These are phyloP conservation scores for Antitype chi DNA, from an alignment of 2,888 invertebrate species.

Conservation along the genomic window DNA sequence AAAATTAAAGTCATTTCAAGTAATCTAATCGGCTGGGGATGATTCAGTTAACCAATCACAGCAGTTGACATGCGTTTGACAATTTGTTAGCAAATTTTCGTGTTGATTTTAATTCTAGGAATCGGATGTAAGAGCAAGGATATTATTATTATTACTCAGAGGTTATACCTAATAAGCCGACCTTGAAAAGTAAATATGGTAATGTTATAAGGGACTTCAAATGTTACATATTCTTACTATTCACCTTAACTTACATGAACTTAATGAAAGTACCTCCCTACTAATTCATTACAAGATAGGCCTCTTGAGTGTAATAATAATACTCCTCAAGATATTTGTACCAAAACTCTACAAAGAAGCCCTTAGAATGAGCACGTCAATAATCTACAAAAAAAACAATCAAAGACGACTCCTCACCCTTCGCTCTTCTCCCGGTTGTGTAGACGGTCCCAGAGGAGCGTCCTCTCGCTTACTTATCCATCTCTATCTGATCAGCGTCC, in stretches of 20 bases:
- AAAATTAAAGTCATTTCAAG: neutral
- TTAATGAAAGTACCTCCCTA: neutral
- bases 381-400: neutral
- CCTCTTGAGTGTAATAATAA: no score
- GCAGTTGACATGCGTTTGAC: neutral
- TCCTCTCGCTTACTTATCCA: conserved; percentile 87
- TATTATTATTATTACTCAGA: neutral
- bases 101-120: neutral
- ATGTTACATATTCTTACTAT: neutral
- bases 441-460: conserved; percentile 78
- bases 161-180: neutral
- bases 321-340: neutral
- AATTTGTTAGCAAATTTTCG: neutral
- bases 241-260: neutral
- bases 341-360: neutral
- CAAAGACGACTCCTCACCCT: conserved; percentile 63
- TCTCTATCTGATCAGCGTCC: conserved; percentile 81
- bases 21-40: neutral
- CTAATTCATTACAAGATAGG: neutral
- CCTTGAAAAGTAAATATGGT: no score
- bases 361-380: neutral
- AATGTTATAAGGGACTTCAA: neutral
- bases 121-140: no score
- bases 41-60: neutral
- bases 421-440: conserved; percentile 62